Evolutionary conservation across 2,888 invertebrate genomes (phyloP), one percentile per base, ranked within the genome.

Genomic region (Cosmorhoe ocellata): DNA sequence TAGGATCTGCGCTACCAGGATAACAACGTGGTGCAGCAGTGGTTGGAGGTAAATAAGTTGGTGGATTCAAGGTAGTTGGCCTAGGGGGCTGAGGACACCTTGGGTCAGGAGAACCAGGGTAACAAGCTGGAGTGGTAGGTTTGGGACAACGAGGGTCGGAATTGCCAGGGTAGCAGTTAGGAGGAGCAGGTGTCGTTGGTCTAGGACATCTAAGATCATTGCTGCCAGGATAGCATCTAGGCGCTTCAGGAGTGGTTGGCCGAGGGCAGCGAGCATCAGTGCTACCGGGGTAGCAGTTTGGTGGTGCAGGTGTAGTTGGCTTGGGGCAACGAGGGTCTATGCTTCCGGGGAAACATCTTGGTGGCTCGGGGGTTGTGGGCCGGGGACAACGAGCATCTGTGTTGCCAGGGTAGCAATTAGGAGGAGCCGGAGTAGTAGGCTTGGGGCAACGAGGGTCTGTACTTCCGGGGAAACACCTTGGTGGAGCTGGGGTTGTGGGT

Each of bases 151-250:
- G 64, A 0, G 80, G 80, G 66, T 87, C 71, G 1, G 70, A 64
- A 0, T 79, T 76, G 0, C 83, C 84, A 1, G 80, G 74, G 47
- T 61, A 74, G 14, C 68, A 71, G 11, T 38, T 56, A 33, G 56
- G 60, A 12, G 63, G 63, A 4, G 66, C 62, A 7, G 71, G 66
- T 4, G 61, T 65, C 0, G 77, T 64, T 7, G 72, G 72, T 51
- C 66, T 68, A 0, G 79, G 84, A 24, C 84, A 85, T 3, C 71
- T 53, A 0, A 79, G 74, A 58, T 89, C 74, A 0, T 65, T 56
- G 0, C 72, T 73, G 0, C 83, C 84, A 0, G 80, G 74, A 42
- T 43, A 74, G 12, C 67, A 69, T 1, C 34, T 50, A 2, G 71
- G 70, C 12, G 75, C 68, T 1, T 51, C 62, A 0, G 77, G 66